Conservation (phyloP, 2,888 invertebrate species). For the Drosophila neutralis region DNA sequence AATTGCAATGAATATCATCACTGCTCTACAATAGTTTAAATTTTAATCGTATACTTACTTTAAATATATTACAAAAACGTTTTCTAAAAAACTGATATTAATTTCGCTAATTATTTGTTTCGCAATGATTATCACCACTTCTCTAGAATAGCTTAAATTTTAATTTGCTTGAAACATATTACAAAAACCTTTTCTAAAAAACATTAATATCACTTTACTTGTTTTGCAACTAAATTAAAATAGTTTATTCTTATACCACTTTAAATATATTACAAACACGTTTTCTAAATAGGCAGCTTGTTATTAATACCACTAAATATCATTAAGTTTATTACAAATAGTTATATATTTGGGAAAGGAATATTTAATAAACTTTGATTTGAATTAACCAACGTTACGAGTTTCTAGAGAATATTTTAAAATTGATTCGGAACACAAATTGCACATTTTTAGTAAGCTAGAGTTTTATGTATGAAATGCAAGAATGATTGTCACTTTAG, state of each 20-base stretch:
- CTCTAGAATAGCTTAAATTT: neutral
- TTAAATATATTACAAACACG: neutral
- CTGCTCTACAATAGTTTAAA: constrained; percentile 15
- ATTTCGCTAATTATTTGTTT: neutral
- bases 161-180: too few relatives aligned
- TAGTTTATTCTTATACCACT: neutral
- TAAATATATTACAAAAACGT: constrained; percentile 13
- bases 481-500: neutral
- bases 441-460: neutral
- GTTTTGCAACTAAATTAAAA: neutral
- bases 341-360: neutral
- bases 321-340: neutral
- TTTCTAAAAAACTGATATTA: neutral
- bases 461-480: constrained; percentile 8
- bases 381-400: neutral
- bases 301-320: neutral
- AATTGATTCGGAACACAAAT: neutral
- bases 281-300: neutral
- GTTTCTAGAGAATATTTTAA: neutral
- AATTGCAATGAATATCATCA: constrained; percentile 15
- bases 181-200: too few relatives aligned
- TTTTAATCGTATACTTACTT: constrained; percentile 17
- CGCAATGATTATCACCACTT: neutral
- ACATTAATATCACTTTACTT: too few relatives aligned
- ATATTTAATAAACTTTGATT: neutral